phyloP scores from a whole-genome alignment of 1,140 invertebrate genomes.

The Triops longicaudatus region DNA sequence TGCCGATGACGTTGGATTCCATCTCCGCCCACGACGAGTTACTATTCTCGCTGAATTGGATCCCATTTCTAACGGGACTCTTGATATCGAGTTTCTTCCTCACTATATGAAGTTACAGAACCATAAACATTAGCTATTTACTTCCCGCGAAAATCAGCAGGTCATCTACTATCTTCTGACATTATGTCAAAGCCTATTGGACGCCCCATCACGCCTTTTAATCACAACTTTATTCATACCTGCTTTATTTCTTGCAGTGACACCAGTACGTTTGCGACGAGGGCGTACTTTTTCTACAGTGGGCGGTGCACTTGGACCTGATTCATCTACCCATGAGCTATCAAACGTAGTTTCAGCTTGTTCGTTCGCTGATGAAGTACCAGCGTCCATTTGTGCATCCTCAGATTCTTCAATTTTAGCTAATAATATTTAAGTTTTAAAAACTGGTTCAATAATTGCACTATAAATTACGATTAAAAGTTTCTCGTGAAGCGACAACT shows the following conservation, averaged over 20 bases:
- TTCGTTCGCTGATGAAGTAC: background rate
- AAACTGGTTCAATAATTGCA: background rate
- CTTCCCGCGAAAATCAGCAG: background rate
- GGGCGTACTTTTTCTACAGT: background rate
- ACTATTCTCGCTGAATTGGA: slow-evolving; percentile 21
- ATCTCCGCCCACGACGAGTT: slow-evolving; percentile 87
- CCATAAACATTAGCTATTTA: background rate
- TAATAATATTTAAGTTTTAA: background rate
- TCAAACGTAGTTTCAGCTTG: background rate
- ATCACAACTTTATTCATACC: background rate
- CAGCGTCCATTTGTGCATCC: background rate
- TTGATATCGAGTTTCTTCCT: background rate
- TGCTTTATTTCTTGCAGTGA: background rate
- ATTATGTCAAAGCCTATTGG: background rate
- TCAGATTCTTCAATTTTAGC: background rate
- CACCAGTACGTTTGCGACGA: background rate
- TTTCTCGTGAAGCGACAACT: background rate
- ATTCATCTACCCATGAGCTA: background rate
- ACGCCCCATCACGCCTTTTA: background rate
- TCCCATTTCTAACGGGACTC: background rate
- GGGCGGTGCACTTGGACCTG: background rate
- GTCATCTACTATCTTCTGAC: no score
- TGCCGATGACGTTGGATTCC: slow-evolving; percentile 72
- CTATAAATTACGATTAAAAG: background rate
- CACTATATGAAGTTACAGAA: background rate